Evolutionary conservation across 2,113 vertebrate species (phyloP).

Genomic region (Tragelaphus strepsiceros): DNA sequence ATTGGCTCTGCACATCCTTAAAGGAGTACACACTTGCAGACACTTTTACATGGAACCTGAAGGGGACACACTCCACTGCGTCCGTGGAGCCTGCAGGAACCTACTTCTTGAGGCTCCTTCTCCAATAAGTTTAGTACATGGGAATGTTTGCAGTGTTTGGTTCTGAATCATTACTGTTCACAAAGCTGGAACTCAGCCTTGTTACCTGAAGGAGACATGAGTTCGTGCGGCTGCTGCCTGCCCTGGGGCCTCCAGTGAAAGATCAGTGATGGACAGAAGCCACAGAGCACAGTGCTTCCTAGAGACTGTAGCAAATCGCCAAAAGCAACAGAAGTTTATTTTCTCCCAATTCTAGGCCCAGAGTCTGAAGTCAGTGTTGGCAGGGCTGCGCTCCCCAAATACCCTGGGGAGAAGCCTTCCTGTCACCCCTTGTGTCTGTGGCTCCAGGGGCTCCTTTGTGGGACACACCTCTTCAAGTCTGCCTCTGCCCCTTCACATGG

Average conservation of each 20-base stretch:
- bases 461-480: background rate
- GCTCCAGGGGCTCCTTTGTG: background rate
- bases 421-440: background rate
- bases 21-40: background rate
- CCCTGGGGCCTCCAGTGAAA: background rate
- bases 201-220: background rate
- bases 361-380: background rate
- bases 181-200: background rate
- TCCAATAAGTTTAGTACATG: background rate
- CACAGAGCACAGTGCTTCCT: background rate
- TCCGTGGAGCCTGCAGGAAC: background rate
- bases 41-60: background rate
- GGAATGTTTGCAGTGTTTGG: background rate
- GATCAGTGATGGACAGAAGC: background rate
- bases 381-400: fast-evolving
- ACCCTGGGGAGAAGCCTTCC: background rate
- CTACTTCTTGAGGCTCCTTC: background rate
- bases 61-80: background rate
- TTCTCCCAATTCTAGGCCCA: background rate
- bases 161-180: background rate
- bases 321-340: background rate
- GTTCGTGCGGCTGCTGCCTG: background rate
- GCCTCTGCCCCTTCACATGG: fast-evolving
- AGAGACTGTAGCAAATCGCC: background rate
- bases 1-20: background rate